A percentile compares a stretch with the other conserved stretches of the same genome.
Conservation (phyloP, 2,113 vertebrate genomes). For the Chitala chitala region DNA sequence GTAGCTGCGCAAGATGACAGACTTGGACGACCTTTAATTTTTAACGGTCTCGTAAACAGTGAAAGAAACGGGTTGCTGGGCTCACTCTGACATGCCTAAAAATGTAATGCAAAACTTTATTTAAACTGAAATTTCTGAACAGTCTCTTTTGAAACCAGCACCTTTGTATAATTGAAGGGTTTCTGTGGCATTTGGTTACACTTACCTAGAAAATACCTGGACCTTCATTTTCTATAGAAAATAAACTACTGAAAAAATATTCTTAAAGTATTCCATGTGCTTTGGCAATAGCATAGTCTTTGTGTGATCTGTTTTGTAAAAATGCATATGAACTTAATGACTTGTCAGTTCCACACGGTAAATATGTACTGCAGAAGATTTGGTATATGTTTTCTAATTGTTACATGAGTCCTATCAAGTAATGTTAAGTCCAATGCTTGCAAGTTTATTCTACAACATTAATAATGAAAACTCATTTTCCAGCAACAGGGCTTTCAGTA, state of each 20-base stretch:
- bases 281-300: conserved; percentile 7
- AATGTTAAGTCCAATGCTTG: conserved; percentile 12
- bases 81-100: neutral
- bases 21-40: neutral
- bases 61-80: neutral
- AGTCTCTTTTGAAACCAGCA: conserved; percentile 9
- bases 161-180: conserved; percentile 19
- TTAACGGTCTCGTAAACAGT: conserved; percentile 14
- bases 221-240: conserved; percentile 14
- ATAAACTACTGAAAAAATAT: conserved; percentile 8
- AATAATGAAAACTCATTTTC: neutral
- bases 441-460: neutral
- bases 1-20: neutral
- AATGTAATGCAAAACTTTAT: conserved; percentile 31
- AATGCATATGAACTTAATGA: conserved; percentile 7
- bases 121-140: conserved; percentile 22
- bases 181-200: neutral
- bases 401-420: conserved; percentile 23
- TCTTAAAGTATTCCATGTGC: neutral
- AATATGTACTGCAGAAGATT: neutral
- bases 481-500: too few relatives aligned
- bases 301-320: neutral
- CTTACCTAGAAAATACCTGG: conserved; percentile 17
- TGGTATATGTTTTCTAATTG: conserved; percentile 8
- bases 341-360: conserved; percentile 1